Conservation (phyloP, 64 coral and sea anemone species). For the Porites australiensis region DNA sequence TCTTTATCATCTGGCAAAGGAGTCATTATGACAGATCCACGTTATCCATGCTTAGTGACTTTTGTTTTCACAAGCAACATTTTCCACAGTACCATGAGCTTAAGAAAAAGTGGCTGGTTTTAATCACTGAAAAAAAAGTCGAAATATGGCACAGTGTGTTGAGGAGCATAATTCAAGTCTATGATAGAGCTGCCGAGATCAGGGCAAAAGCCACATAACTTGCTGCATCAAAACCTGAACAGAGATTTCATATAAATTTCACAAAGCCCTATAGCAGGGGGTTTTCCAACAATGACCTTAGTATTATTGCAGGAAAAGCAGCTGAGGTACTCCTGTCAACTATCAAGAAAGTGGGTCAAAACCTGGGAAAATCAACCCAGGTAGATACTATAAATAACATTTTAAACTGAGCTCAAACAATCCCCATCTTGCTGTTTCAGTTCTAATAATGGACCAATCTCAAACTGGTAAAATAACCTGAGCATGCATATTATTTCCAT, state of each 20-base stretch:
- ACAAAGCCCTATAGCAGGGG: constrained; percentile 42
- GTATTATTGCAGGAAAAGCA: constrained; percentile 44
- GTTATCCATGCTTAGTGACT: constrained; percentile 1
- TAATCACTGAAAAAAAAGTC: constrained; percentile 67
- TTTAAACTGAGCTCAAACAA: constrained; percentile 5
- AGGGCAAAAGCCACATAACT: constrained; percentile 42
- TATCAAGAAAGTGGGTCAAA: constrained; percentile 53
- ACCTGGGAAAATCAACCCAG: constrained; percentile 70
- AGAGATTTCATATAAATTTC: constrained; percentile 29
- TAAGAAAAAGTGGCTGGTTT: constrained; percentile 54
- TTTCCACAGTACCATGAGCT: constrained; percentile 56
- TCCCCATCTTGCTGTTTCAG: not conserved
- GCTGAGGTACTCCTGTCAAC: constrained; percentile 53
- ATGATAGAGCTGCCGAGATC: constrained; percentile 53
- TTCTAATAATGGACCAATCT: constrained; percentile 12
- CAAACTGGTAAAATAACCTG: not conserved
- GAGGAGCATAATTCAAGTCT: constrained; percentile 28
- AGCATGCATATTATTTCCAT: constrained; percentile 5
- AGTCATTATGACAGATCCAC: constrained; percentile 5
- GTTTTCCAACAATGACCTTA: constrained; percentile 43
- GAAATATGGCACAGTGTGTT: constrained; percentile 73
- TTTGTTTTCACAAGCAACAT: constrained; percentile 24
- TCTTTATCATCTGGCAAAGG: constrained; percentile 44
- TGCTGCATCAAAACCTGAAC: constrained; percentile 34
- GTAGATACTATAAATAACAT: constrained; percentile 36